phyloP scores from a whole-genome alignment of 1,140 invertebrate genomes.

The Onthophagus taurus region DNA sequence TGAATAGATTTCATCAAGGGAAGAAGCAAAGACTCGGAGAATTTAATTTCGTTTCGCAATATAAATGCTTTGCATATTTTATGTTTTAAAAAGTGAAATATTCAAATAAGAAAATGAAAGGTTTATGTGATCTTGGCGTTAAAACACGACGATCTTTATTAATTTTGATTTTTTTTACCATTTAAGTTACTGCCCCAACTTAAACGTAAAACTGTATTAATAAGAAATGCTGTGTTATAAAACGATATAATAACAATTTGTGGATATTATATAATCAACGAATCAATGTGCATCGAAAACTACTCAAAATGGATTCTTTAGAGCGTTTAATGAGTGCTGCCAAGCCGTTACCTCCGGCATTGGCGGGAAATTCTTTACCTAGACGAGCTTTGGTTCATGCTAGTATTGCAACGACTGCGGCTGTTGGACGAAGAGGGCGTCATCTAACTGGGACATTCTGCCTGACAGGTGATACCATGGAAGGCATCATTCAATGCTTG shows the following conservation, averaged over 20 bases:
- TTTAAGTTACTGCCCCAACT: no score
- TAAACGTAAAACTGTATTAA: no score
- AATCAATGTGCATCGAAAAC: slow-evolving; percentile 7
- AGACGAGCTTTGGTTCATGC: slow-evolving; percentile 65
- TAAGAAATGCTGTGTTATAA: no score
- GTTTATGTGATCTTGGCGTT: no score
- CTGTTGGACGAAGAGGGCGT: slow-evolving; percentile 62
- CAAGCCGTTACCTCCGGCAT: slow-evolving; percentile 46
- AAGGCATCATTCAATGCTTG: slow-evolving; percentile 84
- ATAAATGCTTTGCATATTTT: no score
- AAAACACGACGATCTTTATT: no score
- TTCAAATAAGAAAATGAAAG: no score
- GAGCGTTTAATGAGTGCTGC: slow-evolving; percentile 63
- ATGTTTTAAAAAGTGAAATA: no score
- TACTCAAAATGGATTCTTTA: slow-evolving; percentile 59
- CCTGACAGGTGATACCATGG: slow-evolving; percentile 81
- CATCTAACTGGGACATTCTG: slow-evolving; percentile 79
- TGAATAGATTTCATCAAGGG: no score
- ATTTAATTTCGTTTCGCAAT: no score
- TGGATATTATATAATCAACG: slow-evolving; percentile 6
- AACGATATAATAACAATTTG: background rate
- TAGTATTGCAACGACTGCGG: slow-evolving; percentile 58
- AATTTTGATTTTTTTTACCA: no score
- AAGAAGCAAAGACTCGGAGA: no score
- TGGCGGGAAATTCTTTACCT: slow-evolving; percentile 36